These are phyloP conservation scores for Oithona nana DNA, from an alignment of 2,888 invertebrate species.

Conservation along the genomic window DNA sequence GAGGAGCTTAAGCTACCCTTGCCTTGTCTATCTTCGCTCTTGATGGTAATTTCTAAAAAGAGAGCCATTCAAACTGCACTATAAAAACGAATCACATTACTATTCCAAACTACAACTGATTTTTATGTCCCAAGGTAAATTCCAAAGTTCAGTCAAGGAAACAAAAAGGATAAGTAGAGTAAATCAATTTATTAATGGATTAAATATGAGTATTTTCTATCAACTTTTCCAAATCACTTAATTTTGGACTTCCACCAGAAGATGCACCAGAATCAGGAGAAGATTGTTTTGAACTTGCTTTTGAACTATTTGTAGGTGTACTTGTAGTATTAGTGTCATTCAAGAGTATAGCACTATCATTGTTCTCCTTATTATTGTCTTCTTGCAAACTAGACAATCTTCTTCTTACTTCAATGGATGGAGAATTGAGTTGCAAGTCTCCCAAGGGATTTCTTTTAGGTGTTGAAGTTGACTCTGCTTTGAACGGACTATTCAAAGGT, in stretches of 20 bases:
- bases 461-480: neutral
- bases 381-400: neutral
- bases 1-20: neutral
- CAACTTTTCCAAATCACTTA: slow-evolving; percentile 3
- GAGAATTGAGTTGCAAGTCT: neutral
- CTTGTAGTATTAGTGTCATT: neutral
- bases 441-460: neutral
- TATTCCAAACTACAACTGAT: neutral
- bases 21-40: too few relatives aligned
- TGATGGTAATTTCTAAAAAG: neutral
- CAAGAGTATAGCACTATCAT: slow-evolving; percentile 12
- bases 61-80: neutral
- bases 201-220: neutral
- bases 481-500: neutral
- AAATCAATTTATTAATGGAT: neutral
- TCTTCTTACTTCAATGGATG: neutral
- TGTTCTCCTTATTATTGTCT: slow-evolving; percentile 6
- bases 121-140: neutral
- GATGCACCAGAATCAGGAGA: slow-evolving; percentile 3
- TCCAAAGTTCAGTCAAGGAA: neutral
- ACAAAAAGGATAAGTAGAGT: neutral
- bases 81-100: neutral
- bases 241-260: neutral
- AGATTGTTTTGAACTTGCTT: neutral
- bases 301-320: too few relatives aligned